Percentiles rank a stretch among this genome's conserved stretches.
Conservation (phyloP, 2,797 vertebrate genomes). For the Acomys russatus region DNA sequence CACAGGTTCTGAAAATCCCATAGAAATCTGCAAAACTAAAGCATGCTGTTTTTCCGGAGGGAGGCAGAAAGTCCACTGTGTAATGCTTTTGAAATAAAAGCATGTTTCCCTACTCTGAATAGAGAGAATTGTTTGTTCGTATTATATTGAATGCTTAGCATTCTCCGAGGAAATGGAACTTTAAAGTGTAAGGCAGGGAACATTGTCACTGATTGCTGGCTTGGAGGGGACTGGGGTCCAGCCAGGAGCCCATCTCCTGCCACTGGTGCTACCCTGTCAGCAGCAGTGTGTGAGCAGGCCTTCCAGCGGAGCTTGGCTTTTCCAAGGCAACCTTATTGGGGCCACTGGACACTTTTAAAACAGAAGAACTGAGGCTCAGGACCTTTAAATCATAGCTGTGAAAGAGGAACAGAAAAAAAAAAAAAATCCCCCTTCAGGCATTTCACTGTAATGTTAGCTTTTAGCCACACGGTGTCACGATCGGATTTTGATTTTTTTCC, state of each 20-base stretch:
- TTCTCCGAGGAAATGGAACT: constrained; percentile 19
- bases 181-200: not conserved
- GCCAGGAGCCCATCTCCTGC: not conserved
- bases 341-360: not conserved
- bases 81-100: constrained; percentile 44
- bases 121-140: not conserved
- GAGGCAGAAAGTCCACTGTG: not conserved
- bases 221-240: not conserved
- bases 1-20: constrained; percentile 16
- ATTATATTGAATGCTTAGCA: not conserved
- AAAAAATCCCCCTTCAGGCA: not conserved
- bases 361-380: not conserved
- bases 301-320: not conserved
- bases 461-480: constrained; percentile 88
- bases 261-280: not conserved
- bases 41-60: not conserved
- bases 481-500: constrained; percentile 83
- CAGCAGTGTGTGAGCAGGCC: not conserved
- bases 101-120: not conserved
- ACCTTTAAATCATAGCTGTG: not conserved
- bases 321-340: not conserved
- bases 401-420: not conserved
- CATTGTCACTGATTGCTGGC: not conserved
- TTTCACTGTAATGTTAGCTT: constrained; percentile 72
- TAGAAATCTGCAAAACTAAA: constrained; percentile 47